These are phyloP conservation scores for Leptinotarsa lineolata DNA, from an alignment of 1,140 invertebrate species.

Conservation along the genomic window DNA sequence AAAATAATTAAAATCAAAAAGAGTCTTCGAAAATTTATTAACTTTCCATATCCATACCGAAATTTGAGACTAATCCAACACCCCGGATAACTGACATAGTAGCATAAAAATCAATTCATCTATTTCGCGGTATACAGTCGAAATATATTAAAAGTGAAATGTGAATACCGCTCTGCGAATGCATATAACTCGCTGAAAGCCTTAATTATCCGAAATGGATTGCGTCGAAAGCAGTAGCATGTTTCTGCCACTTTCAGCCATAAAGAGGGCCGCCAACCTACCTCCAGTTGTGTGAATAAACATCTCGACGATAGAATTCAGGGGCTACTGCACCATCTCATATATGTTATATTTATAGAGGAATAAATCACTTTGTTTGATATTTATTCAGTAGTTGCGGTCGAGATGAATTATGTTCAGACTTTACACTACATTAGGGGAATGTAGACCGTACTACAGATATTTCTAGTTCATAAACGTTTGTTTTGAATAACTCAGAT, in stretches of 20 bases:
- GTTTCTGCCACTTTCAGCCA: slow-evolving; percentile 11
- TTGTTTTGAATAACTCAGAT: background rate
- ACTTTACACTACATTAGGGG: background rate
- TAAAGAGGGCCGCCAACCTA: background rate
- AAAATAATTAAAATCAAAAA: no score
- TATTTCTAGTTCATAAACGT: background rate
- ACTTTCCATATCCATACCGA: no score
- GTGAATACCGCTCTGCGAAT: background rate
- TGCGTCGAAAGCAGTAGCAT: slow-evolving; percentile 11
- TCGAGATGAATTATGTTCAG: slow-evolving; percentile 1
- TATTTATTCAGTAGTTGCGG: slow-evolving; percentile 19
- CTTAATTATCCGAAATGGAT: slow-evolving; percentile 15
- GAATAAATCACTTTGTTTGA: slow-evolving; percentile 21
- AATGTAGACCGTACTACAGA: background rate
- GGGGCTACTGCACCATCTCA: slow-evolving; percentile 20
- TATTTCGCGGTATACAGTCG: background rate
- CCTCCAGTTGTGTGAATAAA: slow-evolving; percentile 20
- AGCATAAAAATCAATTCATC: no score
- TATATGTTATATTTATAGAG: slow-evolving; percentile 25
- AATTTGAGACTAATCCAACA: no score
- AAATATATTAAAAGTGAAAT: background rate
- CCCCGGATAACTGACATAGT: no score
- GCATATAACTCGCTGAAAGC: background rate
- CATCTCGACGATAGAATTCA: background rate
- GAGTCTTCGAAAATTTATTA: no score